Evolutionary conservation across 2,113 vertebrate species (phyloP), one percentile per base, ranked within the genome.

Genomic region (Anolis sagrei): DNA sequence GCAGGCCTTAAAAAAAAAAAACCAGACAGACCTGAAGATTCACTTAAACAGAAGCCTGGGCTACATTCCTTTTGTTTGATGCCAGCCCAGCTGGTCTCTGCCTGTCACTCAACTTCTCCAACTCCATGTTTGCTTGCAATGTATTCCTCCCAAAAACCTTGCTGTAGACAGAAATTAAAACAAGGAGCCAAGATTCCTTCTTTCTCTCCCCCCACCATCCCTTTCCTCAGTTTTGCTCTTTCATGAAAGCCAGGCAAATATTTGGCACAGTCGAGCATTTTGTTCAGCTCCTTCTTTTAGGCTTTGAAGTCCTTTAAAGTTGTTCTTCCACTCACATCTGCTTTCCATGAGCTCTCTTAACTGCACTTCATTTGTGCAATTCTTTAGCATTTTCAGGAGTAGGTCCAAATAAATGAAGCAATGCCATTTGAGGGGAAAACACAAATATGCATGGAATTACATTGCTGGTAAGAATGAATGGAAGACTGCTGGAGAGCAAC

Each of bases 141-240:
- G 91, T 87, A 94, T 93, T 93, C 92, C 88, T 92, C 93, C 90
- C 86, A 92, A 91, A 86, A 92, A 83, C 74, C 87, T 94, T 93
- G 93, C 95, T 93, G 64, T 90, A 93, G 95, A 93, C 94, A 78
- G 91, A 94, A 94, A 95, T 94, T 93, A 93, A 95, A 94, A 94
- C 92, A 95, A 93, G 93, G 70, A 94, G 70, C 78, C 91, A 89
- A 88, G 90, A 90, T 89, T 90, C 73, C n/a, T 74, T 70, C 70
- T 69, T 72, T 48, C 61, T 86, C 62, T 54, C 73, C 74, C n/a
- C 10, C n/a, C 64, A 70, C 34, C 69, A 34, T 16, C 16, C 1
- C 87, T 83, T 64, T 32, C 85, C 84, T 91, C 89, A 89, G 81
- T 93, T 94, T 84, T 92, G 87, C 91, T 93, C 93, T 93, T 95